Evolutionary conservation across 2,888 invertebrate species (phyloP), one percentile per base, ranked within the genome.

Genomic region (Hyalella azteca): DNA sequence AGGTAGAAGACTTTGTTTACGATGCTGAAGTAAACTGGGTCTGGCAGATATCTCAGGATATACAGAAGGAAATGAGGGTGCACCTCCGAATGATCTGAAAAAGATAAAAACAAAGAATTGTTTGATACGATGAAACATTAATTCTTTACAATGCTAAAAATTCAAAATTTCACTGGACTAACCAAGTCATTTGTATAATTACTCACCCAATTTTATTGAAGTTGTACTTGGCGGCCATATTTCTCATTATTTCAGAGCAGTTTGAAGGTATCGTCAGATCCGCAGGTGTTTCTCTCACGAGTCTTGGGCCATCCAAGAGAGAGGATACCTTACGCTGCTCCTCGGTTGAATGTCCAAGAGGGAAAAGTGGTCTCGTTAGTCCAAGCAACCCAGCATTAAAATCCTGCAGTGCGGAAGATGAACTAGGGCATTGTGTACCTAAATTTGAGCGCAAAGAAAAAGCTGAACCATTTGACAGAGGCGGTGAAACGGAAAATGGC

Each of bases 161-260:
- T 49, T 4, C 15, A 9, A 4, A 15, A 4, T 9, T 15, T 22
- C 15, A 9, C 4, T 3, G 3, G 49, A 49, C 15, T 49, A n/a
- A n/a, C 4, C 49, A 49, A 15, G 4, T 49, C 49, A 49, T 45
- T 11, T 45, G 15, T 45, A 7, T 9, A 26, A 54, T 54, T 1
- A 66, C 66, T 66, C 4, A 66, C 66, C 66, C 66, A 66, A 36
- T 66, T 36, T 66, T 66, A 15, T 66, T 66, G 66, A 66, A 66
- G 36, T 66, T 66, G 19, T 66, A 66, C 19, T 66, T 66, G 36
- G 66, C 66, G 5, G 66, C 66, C 66, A 66, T 66, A 36, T 19
- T 66, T 29, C 66, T 66, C 66, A 66, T 66, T 36, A 66, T 66
- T 36, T 66, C 66, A 0, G 66, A 66, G 66, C 66, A 66, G 36